phyloP scores from a whole-genome alignment of 2,888 invertebrate genomes.

The Ptychoptera albimana region DNA sequence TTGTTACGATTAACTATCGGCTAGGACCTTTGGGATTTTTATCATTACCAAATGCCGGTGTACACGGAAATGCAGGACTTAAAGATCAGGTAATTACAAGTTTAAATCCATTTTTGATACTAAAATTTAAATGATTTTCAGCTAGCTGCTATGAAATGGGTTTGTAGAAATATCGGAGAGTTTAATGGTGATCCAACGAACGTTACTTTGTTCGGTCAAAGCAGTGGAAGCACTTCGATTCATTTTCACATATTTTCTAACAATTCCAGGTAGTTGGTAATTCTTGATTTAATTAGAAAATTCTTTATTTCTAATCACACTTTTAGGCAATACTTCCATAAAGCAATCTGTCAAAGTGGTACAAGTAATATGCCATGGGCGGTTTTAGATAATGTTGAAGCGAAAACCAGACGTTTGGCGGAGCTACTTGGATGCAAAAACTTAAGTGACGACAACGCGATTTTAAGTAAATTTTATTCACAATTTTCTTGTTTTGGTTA shows the following conservation, averaged over 20 bases:
- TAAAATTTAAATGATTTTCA: too few species aligned
- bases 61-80: slow-evolving; percentile 25
- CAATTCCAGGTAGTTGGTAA: neutral
- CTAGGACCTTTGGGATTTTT: slow-evolving; percentile 25
- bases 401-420: slow-evolving; percentile 15
- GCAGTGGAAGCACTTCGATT: neutral
- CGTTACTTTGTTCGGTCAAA: slow-evolving; percentile 3
- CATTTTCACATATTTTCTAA: slow-evolving; percentile 4
- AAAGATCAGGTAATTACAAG: slow-evolving; percentile 22
- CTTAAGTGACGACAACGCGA: slow-evolving; percentile 10
- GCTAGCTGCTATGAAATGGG: neutral
- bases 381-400: too few species aligned
- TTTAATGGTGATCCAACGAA: slow-evolving; percentile 23
- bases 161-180: slow-evolving; percentile 14
- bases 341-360: slow-evolving; percentile 26
- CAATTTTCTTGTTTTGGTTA: too few species aligned
- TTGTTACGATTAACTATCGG: slow-evolving; percentile 26
- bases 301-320: too few species aligned
- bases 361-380: slow-evolving; percentile 19
- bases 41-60: slow-evolving; percentile 20
- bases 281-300: too few species aligned
- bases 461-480: slow-evolving; percentile 10
- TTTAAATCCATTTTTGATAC: too few species aligned
- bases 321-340: slow-evolving; percentile 19
- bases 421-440: slow-evolving; percentile 16